These are phyloP conservation scores for Macaria liturata DNA, from an alignment of 2,888 invertebrate species.

Conservation along the genomic window DNA sequence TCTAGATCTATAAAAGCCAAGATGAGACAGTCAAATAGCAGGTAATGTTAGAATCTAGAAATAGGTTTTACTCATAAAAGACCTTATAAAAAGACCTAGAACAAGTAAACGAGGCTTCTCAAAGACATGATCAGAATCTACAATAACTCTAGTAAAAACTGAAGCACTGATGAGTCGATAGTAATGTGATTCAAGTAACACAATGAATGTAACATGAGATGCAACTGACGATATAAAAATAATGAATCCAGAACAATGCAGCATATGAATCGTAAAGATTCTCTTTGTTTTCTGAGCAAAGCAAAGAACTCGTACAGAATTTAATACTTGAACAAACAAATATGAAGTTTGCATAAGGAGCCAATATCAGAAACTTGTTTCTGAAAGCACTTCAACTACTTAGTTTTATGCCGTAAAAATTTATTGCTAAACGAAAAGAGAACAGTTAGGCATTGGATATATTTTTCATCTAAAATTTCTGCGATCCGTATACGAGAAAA, in stretches of 20 bases:
- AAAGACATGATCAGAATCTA: constrained; percentile 14
- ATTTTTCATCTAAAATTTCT: too few relatives aligned
- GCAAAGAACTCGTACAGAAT: neutral
- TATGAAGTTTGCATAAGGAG: constrained; percentile 6
- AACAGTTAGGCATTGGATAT: too few relatives aligned
- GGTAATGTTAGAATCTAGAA: too few relatives aligned
- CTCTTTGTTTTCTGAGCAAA: constrained; percentile 9
- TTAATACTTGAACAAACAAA: constrained; percentile 3
- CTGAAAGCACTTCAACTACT: neutral
- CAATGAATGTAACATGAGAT: constrained; percentile 39
- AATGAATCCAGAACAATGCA: constrained; percentile 36
- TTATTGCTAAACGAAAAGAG: too few relatives aligned
- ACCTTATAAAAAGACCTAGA: constrained; percentile 7
- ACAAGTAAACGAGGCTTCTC: constrained; percentile 5
- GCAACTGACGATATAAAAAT: constrained; percentile 37
- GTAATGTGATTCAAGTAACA: constrained; percentile 45
- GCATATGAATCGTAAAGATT: constrained; percentile 13
- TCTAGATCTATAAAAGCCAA: too few relatives aligned
- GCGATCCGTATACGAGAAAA: too few relatives aligned
- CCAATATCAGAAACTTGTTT: constrained; percentile 1
- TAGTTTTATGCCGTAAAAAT: neutral
- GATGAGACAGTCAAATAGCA: too few relatives aligned
- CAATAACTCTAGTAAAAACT: constrained; percentile 27
- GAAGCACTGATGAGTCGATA: constrained; percentile 15
- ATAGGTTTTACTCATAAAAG: neutral